Evolutionary conservation across 2,113 vertebrate species (phyloP).

Genomic region (Myocastor coypus): DNA sequence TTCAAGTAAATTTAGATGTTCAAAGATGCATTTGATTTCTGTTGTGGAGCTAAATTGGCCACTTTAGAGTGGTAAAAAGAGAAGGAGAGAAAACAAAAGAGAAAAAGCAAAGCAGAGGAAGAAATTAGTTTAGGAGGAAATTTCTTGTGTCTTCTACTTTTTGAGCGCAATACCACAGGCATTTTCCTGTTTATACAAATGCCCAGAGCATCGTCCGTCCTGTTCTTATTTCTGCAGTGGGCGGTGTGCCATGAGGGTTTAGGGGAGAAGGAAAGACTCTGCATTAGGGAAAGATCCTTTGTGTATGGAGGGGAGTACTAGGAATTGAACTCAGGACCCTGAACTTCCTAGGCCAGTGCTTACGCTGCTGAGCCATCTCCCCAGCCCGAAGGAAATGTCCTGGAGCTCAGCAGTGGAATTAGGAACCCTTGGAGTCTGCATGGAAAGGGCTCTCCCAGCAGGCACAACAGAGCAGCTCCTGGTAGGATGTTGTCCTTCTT

Average conservation of each 20-base stretch:
- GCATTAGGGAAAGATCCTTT: too few relatives aligned
- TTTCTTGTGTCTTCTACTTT: not conserved
- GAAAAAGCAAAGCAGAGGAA: not conserved
- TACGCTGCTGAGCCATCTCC: too few relatives aligned
- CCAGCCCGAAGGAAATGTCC: not conserved
- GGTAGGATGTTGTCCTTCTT: rapidly evolving
- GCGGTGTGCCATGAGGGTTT: too few relatives aligned
- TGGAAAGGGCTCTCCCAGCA: too few relatives aligned
- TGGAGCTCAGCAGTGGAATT: not conserved
- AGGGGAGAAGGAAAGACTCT: too few relatives aligned
- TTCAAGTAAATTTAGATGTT: slow-evolving; percentile 88
- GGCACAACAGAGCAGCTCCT: not conserved
- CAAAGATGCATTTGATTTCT: slow-evolving; percentile 86
- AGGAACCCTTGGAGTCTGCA: not conserved
- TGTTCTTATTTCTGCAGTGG: slow-evolving; percentile 49
- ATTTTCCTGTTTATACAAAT: not conserved
- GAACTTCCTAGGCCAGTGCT: too few relatives aligned
- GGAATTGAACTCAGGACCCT: too few relatives aligned
- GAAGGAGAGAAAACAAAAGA: not conserved
- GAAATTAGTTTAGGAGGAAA: not conserved
- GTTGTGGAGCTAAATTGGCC: slow-evolving; percentile 81
- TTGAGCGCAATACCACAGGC: not conserved
- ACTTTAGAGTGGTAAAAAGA: slow-evolving; percentile 40
- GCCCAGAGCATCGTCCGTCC: slow-evolving; percentile 15
- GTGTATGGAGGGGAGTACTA: too few relatives aligned